Evolutionary conservation across 2,797 vertebrate genomes (phyloP).

Genomic region (Hoplostethus atlanticus): DNA sequence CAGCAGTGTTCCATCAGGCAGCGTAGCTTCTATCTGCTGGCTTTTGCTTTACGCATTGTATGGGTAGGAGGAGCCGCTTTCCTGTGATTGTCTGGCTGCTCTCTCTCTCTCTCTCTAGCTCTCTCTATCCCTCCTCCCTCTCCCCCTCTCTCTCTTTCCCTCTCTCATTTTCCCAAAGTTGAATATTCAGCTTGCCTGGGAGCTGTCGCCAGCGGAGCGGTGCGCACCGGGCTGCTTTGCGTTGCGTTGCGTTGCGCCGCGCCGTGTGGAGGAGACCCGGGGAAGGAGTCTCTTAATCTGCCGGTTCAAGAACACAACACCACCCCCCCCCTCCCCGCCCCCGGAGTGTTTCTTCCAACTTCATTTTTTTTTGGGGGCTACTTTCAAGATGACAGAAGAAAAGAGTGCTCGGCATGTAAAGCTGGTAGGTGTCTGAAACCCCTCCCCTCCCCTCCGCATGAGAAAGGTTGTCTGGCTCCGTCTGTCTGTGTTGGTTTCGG

Average conservation of each 20-base stretch:
- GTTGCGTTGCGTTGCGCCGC: conserved; percentile 25
- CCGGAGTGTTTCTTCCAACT: conserved; percentile 52
- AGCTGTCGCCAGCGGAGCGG: conserved; percentile 70
- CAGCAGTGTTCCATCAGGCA: conserved; percentile 6
- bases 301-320: neutral
- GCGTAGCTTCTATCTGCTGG: conserved; percentile 49
- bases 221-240: conserved; percentile 38
- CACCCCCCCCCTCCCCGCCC: neutral
- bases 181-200: conserved; percentile 72
- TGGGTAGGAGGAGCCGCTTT: conserved; percentile 88
- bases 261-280: conserved; percentile 41
- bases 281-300: conserved; percentile 22
- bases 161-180: conserved; percentile 79
- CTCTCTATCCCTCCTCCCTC: conserved; percentile 20
- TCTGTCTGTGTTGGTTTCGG: conserved; percentile 32
- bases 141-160: conserved; percentile 13
- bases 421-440: conserved; percentile 85
- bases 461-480: conserved; percentile 50
- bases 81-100: conserved; percentile 88
- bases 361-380: conserved; percentile 52
- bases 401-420: conserved; percentile 78
- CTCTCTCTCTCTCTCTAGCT: conserved; percentile 56
- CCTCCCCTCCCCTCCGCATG: conserved; percentile 32
- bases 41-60: conserved; percentile 75
- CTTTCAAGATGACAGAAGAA: conserved; percentile 87